Base-by-base conservation (phyloP, 1,140 invertebrate genomes). In the Mya arenaria region DNA sequence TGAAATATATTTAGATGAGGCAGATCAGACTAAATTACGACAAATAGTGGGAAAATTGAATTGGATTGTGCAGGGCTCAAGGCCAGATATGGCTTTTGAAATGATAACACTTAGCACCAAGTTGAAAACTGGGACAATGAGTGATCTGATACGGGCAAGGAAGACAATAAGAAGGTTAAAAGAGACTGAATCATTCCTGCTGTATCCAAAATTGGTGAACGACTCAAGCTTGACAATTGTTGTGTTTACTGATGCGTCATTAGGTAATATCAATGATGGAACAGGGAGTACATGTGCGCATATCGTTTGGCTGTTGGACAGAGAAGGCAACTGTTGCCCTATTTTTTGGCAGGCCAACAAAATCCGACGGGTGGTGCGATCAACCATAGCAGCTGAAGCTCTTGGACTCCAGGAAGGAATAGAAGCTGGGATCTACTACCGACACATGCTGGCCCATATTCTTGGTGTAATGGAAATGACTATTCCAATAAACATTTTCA, bases 301-400 rank as follows among this genome's bases (percentile, higher is more conserved):
- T 55, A 30, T 85, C 0, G 39, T 83, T 19, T 80, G 74, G 68
- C 37, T 83, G n/a, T 48, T 41, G 39, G 79, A 74, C 66, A 58
- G 41, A 15, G 28, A 55, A 60, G 74, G 71, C 32, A 68, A 68
- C 17, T 39, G 36, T 68, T 68, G 6, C 32, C 65, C 65, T 19
- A 28, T 39, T 68, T 30, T 25, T n/a, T 68, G 36, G 36, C 65
- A 68, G n/a, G 39, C 65, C 13, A 68, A 39, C 65, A 68, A 39
- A 39, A 82, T 75, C 13, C 65, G 68, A 48, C 8, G 80, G 23
- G 71, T 68, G 32, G 62, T 85, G 19, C 25, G 36, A 17, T 82
- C 72, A 44, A 82, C 68, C 6, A 68, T 85, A 32, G 69, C 80
- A 37, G 66, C 84, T n/a, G 84, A 83, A 79, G 65, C 30, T 6